phyloP scores from a whole-genome alignment of 2,888 invertebrate species.

The Byasa hedistus region DNA sequence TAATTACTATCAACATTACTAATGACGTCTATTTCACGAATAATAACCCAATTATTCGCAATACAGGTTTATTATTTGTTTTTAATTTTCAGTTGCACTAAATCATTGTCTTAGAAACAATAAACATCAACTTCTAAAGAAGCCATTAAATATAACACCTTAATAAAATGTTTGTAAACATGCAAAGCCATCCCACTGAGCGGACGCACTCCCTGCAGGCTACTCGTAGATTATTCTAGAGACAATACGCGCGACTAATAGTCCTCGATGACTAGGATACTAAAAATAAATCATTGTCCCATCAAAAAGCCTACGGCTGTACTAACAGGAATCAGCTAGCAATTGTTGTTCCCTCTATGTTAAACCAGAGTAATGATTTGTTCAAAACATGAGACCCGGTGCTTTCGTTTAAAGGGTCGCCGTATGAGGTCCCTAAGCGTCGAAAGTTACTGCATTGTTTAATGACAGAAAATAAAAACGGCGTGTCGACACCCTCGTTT shows the following conservation, averaged over 20 bases:
- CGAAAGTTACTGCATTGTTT: constrained; percentile 64
- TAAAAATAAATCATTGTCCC: constrained; percentile 74
- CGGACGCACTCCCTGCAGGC: constrained; percentile 47
- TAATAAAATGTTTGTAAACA: constrained; percentile 80
- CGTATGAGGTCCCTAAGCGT: constrained; percentile 64
- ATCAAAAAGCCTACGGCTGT: constrained; percentile 47
- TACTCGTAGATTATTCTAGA: constrained; percentile 45
- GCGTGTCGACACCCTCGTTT: constrained; percentile 76
- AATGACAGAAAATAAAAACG: constrained; percentile 67
- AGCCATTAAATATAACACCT: constrained; percentile 75
- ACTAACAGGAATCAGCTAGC: constrained; percentile 72
- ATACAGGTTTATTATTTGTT: not conserved
- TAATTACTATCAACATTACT: not conserved
- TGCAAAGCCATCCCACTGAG: constrained; percentile 72
- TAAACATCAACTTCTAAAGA: constrained; percentile 66
- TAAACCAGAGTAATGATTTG: constrained; percentile 79
- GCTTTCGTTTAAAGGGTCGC: constrained; percentile 65
- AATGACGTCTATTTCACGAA: not conserved
- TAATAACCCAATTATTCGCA: no score
- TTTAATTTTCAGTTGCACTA: constrained; percentile 28
- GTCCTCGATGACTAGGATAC: constrained; percentile 70
- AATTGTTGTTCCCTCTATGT: constrained; percentile 68
- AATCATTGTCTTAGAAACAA: constrained; percentile 65
- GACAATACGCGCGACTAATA: constrained; percentile 66
- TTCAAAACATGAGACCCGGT: constrained; percentile 67